Evolutionary conservation across 2,113 vertebrate genomes (phyloP), one percentile per base, ranked within the genome.

Genomic region (Melanerpes formicivorus): DNA sequence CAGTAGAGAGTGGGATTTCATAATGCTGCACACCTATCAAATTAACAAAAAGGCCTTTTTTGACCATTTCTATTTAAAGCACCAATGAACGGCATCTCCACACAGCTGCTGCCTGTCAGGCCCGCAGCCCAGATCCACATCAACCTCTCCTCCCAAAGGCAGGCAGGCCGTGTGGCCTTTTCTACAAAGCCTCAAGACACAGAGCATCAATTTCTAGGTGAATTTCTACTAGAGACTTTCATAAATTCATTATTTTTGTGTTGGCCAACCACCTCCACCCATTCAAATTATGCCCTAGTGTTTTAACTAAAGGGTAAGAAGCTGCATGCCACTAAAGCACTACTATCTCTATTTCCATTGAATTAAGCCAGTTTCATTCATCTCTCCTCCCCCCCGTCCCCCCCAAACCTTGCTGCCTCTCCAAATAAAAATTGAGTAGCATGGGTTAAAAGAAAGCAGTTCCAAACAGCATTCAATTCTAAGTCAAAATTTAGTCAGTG

Each of bases 1-100:
- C 71, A 69, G 76, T 55, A 87, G 58, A 60, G 54, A 84, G 59
- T 76, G 76, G 34, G 76, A 88, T 73, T 77, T 90, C n/a, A 16
- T 63, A 90, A 73, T 60, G 77, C n/a, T 46, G 65, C 60, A 79
- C n/a, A 83, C 69, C 3, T 14, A 90, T 55, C 80, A 71, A 80
- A 88, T 88, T 66, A 88, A 84, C 55, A 73, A 79, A 87, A 93
- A 85, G 11, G 21, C 14, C 52, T 30, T 86, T 88, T 90, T 77
- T 66, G 62, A 91, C 62, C 73, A 86, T 86, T 94, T 86, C 73
- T 88, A 80, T 88, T 92, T 83, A 74, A 93, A 83, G 75, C 5
- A 63, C 23, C 42, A 66, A 21, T 23, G 50, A 76, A 84, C 26
- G 27, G 52, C 52, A 26, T 30, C 90, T 88, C 37, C 48, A 26